Evolutionary conservation across 2,113 vertebrate species (phyloP).

Genomic region (Zosterops japonicus): DNA sequence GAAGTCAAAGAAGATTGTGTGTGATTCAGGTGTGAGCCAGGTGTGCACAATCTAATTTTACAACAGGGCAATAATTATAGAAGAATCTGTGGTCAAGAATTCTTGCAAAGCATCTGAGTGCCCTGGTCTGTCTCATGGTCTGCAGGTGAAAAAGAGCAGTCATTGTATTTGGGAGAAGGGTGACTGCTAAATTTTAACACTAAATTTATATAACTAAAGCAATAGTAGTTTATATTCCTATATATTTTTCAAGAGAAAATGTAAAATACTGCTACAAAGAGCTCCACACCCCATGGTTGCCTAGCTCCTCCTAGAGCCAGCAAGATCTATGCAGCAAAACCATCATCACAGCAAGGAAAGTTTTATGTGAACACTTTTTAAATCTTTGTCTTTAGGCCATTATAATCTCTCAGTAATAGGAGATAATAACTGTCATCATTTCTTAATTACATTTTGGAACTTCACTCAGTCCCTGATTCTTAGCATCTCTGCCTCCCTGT

Average conservation of each 20-base stretch:
- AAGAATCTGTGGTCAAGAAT: not conserved
- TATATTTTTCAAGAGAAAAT: conserved; percentile 13
- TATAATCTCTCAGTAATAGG: not conserved
- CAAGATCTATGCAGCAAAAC: not conserved
- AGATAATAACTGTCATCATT: not conserved
- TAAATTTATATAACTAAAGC: not conserved
- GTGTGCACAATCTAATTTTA: not conserved
- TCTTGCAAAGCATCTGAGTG: not conserved
- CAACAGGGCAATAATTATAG: not conserved
- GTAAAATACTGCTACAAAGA: conserved; percentile 24
- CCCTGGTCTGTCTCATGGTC: not conserved
- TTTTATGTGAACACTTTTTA: not conserved
- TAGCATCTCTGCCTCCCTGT: not conserved
- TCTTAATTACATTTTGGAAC: not conserved
- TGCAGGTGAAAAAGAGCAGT: not conserved
- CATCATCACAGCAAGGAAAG: not conserved
- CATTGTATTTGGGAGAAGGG: not conserved
- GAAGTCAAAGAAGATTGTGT: not conserved
- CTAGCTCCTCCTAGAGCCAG: not conserved
- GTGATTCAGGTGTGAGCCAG: not conserved
- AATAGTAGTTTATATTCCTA: not conserved
- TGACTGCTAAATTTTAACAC: not conserved
- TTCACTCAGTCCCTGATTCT: not conserved
- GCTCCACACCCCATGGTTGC: not conserved
- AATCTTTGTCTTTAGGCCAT: not conserved